Conservation (phyloP, 2,888 invertebrate species). For the Ctenicera cuprea region DNA sequence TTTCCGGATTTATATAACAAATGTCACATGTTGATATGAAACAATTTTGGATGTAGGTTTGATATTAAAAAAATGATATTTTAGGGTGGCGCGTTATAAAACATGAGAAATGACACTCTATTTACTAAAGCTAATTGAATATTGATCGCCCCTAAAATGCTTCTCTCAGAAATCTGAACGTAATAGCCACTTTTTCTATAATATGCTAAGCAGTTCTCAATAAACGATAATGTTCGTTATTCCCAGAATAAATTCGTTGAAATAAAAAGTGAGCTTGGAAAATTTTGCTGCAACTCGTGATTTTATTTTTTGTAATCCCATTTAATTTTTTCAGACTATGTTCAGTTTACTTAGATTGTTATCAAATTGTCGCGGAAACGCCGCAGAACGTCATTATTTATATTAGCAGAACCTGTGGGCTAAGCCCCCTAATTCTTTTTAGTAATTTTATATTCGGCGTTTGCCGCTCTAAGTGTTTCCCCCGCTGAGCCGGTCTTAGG, state of each 20-base stretch:
- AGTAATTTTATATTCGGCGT: no score
- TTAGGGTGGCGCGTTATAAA: constrained; percentile 46
- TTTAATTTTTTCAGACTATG: no score
- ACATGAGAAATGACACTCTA: constrained; percentile 55
- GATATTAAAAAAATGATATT: background rate
- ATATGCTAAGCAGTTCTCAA: constrained; percentile 56
- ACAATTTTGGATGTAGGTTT: no score
- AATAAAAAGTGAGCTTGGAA: background rate
- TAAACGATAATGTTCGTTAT: constrained; percentile 51
- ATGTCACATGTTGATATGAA: no score
- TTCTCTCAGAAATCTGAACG: constrained; percentile 57
- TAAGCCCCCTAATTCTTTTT: no score
- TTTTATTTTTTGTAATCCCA: background rate
- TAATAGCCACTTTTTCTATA: constrained; percentile 57
- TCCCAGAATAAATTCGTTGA: constrained; percentile 52
- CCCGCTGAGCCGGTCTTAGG: no score
- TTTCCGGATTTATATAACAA: no score
- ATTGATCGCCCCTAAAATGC: constrained; percentile 55
- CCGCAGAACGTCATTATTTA: no score
- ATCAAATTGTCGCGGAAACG: no score
- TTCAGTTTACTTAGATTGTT: no score
- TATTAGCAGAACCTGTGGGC: no score
- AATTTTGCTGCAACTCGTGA: background rate
- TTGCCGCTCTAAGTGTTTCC: no score
- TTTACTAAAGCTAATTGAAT: constrained; percentile 57